These are phyloP conservation scores for Thecophora atra DNA, from an alignment of 2,888 invertebrate species.

Conservation along the genomic window DNA sequence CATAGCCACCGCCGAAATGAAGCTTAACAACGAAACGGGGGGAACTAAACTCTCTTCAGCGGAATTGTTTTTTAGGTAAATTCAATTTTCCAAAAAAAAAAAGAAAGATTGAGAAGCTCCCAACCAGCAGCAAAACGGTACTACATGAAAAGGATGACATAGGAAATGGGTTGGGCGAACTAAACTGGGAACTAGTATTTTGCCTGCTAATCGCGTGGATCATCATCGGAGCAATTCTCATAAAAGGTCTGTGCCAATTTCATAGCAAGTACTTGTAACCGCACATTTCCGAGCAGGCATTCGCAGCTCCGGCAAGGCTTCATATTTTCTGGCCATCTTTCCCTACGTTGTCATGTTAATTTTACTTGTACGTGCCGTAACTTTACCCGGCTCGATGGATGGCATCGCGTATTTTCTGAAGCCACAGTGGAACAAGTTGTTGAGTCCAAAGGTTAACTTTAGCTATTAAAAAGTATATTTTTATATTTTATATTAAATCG, in stretches of 20 bases:
- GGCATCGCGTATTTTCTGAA: conserved; percentile 74
- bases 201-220: conserved; percentile 70
- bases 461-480: no score
- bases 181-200: conserved; percentile 68
- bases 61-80: conserved; percentile 66
- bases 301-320: conserved; percentile 71
- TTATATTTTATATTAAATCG: no score
- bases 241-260: conserved; percentile 64
- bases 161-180: conserved; percentile 68
- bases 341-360: conserved; percentile 73
- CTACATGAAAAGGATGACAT: conserved; percentile 67
- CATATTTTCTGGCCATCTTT: conserved; percentile 77
- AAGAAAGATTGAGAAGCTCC: background rate
- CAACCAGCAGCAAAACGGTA: conserved; percentile 65
- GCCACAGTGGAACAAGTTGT: conserved; percentile 70
- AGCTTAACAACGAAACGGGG: conserved; percentile 39
- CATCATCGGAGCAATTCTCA: conserved; percentile 68
- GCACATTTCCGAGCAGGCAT: conserved; percentile 59
- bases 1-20: conserved; percentile 54
- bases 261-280: background rate
- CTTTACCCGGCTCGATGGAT: conserved; percentile 70
- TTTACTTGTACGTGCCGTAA: conserved; percentile 70
- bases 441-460: conserved; percentile 55
- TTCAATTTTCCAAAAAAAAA: background rate
- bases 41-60: conserved; percentile 57